Conservation (phyloP, 2,888 invertebrate species). For the Eremobia ochroleuca region DNA sequence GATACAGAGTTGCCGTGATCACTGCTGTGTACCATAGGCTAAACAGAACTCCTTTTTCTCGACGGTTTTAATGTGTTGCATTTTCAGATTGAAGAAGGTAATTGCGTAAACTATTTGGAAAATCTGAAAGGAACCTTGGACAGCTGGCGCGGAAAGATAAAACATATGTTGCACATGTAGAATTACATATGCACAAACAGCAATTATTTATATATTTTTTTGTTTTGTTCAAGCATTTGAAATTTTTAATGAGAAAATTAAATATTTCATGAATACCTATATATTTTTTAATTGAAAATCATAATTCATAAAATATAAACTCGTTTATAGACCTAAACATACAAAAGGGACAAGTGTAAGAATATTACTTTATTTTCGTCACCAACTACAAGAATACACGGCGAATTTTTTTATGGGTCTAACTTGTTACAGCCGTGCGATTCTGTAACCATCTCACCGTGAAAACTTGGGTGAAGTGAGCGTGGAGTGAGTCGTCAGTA, state of each 20-base stretch:
- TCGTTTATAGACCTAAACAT: slow-evolving; percentile 18
- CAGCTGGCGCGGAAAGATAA: slow-evolving; percentile 71
- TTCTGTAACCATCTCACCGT: too few species aligned
- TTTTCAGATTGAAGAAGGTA: slow-evolving; percentile 65
- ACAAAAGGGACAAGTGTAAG: slow-evolving; percentile 11
- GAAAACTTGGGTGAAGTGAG: too few species aligned
- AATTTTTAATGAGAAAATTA: slow-evolving; percentile 27
- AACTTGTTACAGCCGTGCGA: background rate
- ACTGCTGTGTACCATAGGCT: background rate
- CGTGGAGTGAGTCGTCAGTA: too few species aligned
- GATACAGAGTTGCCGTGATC: too few species aligned
- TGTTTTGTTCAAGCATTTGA: slow-evolving; percentile 10
- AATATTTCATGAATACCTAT: background rate
- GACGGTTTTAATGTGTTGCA: too few species aligned
- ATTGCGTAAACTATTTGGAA: slow-evolving; percentile 55
- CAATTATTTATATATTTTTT: background rate
- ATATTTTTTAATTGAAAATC: slow-evolving; percentile 21
- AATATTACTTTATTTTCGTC: background rate
- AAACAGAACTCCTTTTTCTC: background rate
- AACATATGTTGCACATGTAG: slow-evolving; percentile 69
- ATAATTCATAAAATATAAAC: background rate
- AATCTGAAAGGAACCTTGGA: slow-evolving; percentile 68
- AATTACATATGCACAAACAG: background rate
- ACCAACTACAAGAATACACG: slow-evolving; percentile 3
- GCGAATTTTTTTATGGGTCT: background rate